Base-by-base conservation (phyloP, 2,888 invertebrate genomes). In the Dynastes grantii region DNA sequence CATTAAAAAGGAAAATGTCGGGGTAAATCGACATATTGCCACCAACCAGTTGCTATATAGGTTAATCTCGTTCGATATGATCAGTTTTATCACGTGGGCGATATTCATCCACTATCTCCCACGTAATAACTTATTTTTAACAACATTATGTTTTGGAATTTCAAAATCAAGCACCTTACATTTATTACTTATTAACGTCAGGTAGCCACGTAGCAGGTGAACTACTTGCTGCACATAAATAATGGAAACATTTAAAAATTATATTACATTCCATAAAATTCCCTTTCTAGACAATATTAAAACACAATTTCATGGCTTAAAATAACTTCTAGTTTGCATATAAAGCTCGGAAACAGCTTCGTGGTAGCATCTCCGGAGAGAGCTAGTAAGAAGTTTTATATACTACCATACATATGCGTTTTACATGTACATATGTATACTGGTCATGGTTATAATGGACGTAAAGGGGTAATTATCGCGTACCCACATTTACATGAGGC, bases 401-500 rank as follows among this genome's bases (percentile, higher is more conserved):
- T 55, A 55, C 22, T 55, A 13, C 6, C 8, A 55, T 1, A 27
- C 29, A 29, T 61, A 61, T 22, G 29, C 32, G 29, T 63, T 32
- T 63, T 37, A 37, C 32, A 37, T 37, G 5, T 37, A 37, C 32
- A 27, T 63, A 32, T 63, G 29, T 63, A 13, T 29, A 45, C 67
- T 45, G 67, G 67, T 67, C 49, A 67, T 22, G 67, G 16, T 45
- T 45, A 67, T 67, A 45, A 49, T 67, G 49, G 45, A 45, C 49
- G 4, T 22, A 45, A 45, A 22, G 67, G 73, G 73, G 58, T 58
- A 73, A 73, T 73, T 73, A 73, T 73, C 22, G 73, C 73, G 61
- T 73, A 73, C 58, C 73, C 55, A 55, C 40, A 73, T 58, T 73
- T 73, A 61, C 73, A 40, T 58, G 22, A 55, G 58, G 58, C 40